Evolutionary conservation across 1,140 invertebrate species (phyloP).

Genomic region (Drosophila nigrodunni): DNA sequence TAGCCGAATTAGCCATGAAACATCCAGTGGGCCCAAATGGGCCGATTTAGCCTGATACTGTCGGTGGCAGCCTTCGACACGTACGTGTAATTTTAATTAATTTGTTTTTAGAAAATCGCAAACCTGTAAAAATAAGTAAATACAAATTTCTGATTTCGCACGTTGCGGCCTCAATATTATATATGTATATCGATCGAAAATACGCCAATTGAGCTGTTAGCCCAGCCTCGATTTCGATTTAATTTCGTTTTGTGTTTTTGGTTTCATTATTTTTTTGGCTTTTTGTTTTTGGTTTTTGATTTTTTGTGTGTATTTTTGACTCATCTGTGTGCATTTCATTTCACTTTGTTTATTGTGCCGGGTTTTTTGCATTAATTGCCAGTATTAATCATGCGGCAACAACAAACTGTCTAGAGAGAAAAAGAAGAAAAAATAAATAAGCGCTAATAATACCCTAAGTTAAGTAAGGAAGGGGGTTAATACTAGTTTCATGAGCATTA

Average conservation of each 20-base stretch:
- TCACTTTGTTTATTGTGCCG: conserved; percentile 50
- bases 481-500: conserved; percentile 49
- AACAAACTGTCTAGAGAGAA: conserved; percentile 19
- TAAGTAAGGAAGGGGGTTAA: background rate
- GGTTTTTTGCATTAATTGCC: conserved; percentile 65
- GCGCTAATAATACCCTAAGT: conserved; percentile 64
- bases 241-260: conserved; percentile 2
- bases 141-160: conserved; percentile 58
- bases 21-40: conserved; percentile 23
- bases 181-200: conserved; percentile 64
- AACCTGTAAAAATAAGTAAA: conserved; percentile 41
- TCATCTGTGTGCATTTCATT: conserved; percentile 55
- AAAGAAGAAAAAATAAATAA: conserved; percentile 34
- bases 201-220: conserved; percentile 42
- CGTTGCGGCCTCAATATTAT: conserved; percentile 57
- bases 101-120: conserved; percentile 65
- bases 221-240: conserved; percentile 46
- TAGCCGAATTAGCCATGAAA: conserved; percentile 51
- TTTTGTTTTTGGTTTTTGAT: conserved; percentile 12
- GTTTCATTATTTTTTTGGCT: background rate
- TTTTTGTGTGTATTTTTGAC: conserved; percentile 39
- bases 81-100: conserved; percentile 81
- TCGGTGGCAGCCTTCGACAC: conserved; percentile 56
- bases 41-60: background rate
- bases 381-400: conserved; percentile 66